Base-by-base conservation (phyloP, 2,113 vertebrate species). In the Tretioscincus oriximinensis region DNA sequence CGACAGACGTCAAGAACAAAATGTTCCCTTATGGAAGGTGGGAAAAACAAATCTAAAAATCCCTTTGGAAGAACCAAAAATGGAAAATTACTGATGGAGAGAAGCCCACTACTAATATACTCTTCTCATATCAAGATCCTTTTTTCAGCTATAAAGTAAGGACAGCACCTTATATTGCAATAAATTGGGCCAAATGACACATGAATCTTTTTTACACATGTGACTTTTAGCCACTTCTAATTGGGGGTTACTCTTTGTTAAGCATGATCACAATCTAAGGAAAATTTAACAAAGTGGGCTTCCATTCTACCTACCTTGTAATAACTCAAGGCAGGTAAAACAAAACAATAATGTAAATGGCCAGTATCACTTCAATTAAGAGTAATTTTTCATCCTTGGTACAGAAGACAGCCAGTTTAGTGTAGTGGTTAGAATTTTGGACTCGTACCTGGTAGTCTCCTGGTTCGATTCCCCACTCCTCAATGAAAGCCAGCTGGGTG, bases 1-100 rank as follows among this genome's bases (percentile, higher is more conserved):
- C 76, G 81, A 73, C 49, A 67, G 78, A 72, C 3, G 16, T 45
- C 24, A 9, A 81, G 82, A 85, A 85, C 73, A n/a, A 45, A 82
- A 82, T 74, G 31, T 84, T 85, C 81, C 77, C 26, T 0, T 76
- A 0, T 0, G 81, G 81, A 77, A 65, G 73, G 26, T 26, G 24
- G 31, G 35, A 5, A 16, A 45, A 45, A 83, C 54, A 68, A 73
- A 71, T 49, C 14, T 29, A 29, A 63, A 72, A 16, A 41, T 22
- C 29, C 24, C 35, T 18, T 22, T 67, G 2, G 21, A 61, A 11
- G 41, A 54, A 72, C 11, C 18, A 28, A 78, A 67, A 66, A 29
- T 12, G 75, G 69, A 58, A 58, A 28, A 26, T 67, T 73, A 78
- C 75, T 29, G 66, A 29, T 12, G 10, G 10, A 51, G 24, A 47